Evolutionary conservation across 2,797 vertebrate genomes (phyloP).

Genomic region (Epinephelus malabaricus): DNA sequence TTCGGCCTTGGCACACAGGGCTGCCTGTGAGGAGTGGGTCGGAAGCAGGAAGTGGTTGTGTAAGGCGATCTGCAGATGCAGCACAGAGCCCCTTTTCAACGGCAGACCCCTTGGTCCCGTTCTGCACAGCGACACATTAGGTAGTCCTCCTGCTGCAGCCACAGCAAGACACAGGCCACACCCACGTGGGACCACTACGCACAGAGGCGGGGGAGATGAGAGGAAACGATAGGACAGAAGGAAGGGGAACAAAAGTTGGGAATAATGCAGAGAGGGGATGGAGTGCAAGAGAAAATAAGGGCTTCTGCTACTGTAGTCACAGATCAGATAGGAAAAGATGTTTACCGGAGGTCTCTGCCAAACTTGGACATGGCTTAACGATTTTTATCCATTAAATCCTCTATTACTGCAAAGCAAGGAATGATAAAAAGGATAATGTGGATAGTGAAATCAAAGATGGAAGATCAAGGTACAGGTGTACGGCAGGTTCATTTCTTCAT

Average conservation of each 20-base stretch:
- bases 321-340: conserved; percentile 60
- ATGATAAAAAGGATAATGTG: conserved; percentile 34
- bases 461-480: conserved; percentile 48
- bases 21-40: conserved; percentile 90
- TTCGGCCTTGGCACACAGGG: conserved; percentile 85
- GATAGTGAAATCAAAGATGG: conserved; percentile 22
- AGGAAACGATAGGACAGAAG: conserved; percentile 25
- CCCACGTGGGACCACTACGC: conserved; percentile 66
- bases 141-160: conserved; percentile 85
- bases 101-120: conserved; percentile 79
- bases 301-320: conserved; percentile 49
- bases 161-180: conserved; percentile 75
- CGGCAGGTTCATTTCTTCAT: conserved; percentile 46
- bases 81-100: conserved; percentile 88
- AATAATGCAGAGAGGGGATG: conserved; percentile 26
- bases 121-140: conserved; percentile 84
- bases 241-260: conserved; percentile 25
- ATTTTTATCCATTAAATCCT: conserved; percentile 50
- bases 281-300: background rate
- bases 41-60: conserved; percentile 92
- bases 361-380: conserved; percentile 33
- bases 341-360: conserved; percentile 58
- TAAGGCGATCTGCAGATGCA: conserved; percentile 89
- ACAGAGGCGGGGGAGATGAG: conserved; percentile 42
- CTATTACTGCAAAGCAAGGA: conserved; percentile 35